A percentile compares a stretch with the other conserved stretches of the same genome.
Evolutionary conservation across 2,888 invertebrate genomes (phyloP).

Genomic region (Heliconius erato): DNA sequence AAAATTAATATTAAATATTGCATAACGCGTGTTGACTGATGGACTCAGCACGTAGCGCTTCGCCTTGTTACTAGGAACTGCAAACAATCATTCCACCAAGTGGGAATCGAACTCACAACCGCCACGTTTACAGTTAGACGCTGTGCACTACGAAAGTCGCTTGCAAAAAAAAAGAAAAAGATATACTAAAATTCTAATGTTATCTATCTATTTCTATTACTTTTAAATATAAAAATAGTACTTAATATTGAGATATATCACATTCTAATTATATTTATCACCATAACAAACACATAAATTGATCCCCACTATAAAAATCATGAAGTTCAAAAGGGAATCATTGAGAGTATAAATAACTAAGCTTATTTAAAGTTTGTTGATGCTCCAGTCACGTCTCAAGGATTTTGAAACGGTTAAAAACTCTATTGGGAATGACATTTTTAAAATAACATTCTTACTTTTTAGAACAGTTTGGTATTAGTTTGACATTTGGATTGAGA

Average conservation of each 20-base stretch:
- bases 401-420: constrained; percentile 84
- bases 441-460: constrained; percentile 55
- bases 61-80: no score
- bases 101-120: no score
- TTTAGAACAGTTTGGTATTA: constrained; percentile 32
- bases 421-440: constrained; percentile 85
- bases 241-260: constrained; percentile 15
- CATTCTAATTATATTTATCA: constrained; percentile 54
- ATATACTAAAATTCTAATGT: no score
- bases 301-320: constrained; percentile 64
- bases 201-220: background rate
- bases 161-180: no score
- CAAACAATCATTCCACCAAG: no score
- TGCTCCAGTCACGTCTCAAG: constrained; percentile 82
- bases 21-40: no score
- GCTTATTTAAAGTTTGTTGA: constrained; percentile 82
- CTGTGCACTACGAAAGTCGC: no score
- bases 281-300: constrained; percentile 62
- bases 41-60: no score
- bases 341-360: constrained; percentile 76
- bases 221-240: background rate
- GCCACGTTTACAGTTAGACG: no score
- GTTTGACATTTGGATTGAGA: constrained; percentile 53
- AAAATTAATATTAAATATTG: no score
- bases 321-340: constrained; percentile 76